Conservation (phyloP, 53 echinoderm and acorn worm species). For the Pentamera pediparva region DNA sequence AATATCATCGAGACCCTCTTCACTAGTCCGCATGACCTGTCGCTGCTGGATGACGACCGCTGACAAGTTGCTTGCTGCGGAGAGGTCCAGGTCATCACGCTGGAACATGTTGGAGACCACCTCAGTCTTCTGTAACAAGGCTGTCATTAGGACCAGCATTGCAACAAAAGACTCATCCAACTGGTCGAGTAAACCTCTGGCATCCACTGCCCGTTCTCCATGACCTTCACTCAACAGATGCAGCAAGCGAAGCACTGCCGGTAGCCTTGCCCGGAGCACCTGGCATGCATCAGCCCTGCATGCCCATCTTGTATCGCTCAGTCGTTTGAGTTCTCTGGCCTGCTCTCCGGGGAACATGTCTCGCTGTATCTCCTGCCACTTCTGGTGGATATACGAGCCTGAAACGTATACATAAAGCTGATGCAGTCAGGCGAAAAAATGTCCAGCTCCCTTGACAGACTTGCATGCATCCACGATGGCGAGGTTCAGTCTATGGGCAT, state of each 20-base stretch:
- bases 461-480: slow-evolving; percentile 2
- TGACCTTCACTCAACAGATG: too few species aligned
- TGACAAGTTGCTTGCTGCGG: neutral
- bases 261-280: neutral
- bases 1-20: too few species aligned
- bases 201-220: too few species aligned
- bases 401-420: neutral
- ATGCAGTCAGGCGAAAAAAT: too few species aligned
- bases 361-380: slow-evolving; percentile 2
- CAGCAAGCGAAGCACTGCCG: neutral
- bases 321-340: slow-evolving; percentile 12
- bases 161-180: neutral
- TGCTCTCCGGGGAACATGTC: too few species aligned
- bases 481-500: neutral
- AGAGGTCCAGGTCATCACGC: neutral
- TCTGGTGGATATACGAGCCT: slow-evolving; percentile 21
- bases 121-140: neutral
- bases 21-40: neutral
- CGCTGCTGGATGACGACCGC: neutral
- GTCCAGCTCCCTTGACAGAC: too few species aligned
- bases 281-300: neutral
- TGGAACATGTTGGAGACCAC: neutral
- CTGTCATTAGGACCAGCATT: too few species aligned
- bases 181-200: neutral
- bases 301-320: slow-evolving; percentile 23